phyloP scores from a whole-genome alignment of 1,140 invertebrate genomes.

The Trichonephila clavata region DNA sequence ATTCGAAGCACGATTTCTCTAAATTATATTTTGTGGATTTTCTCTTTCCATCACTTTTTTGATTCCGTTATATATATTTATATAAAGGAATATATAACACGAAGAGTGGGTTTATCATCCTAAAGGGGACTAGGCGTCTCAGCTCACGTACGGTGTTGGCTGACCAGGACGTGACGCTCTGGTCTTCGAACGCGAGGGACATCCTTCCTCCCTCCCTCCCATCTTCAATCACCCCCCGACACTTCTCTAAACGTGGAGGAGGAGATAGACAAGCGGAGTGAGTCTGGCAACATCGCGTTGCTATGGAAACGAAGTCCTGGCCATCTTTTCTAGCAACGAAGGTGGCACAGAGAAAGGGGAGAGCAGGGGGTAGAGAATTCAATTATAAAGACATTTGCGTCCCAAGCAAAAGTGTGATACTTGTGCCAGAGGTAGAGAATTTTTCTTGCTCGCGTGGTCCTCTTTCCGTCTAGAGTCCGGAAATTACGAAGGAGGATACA shows the following conservation, averaged over 20 bases:
- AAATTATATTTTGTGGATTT: slow-evolving; percentile 76
- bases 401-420: slow-evolving; percentile 75
- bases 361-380: slow-evolving; percentile 62
- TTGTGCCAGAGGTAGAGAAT: slow-evolving; percentile 70
- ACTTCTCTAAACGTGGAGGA: slow-evolving; percentile 27
- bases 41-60: slow-evolving; percentile 1
- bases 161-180: slow-evolving; percentile 64
- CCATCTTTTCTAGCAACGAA: slow-evolving; percentile 51
- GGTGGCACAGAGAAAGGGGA: not conserved
- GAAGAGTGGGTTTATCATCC: slow-evolving; percentile 20
- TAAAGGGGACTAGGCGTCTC: not conserved
- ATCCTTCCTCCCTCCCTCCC: not conserved
- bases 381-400: slow-evolving; percentile 77
- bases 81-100: not conserved
- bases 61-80: slow-evolving; percentile 1
- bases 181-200: not conserved
- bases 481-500: slow-evolving; percentile 73
- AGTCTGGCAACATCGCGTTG: slow-evolving; percentile 74
- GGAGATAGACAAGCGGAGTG: slow-evolving; percentile 59
- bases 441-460: slow-evolving; percentile 67
- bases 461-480: slow-evolving; percentile 62
- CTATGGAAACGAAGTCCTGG: slow-evolving; percentile 70
- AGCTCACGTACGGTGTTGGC: slow-evolving; percentile 10
- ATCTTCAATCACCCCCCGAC: not conserved
- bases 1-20: slow-evolving; percentile 68